phyloP scores from a whole-genome alignment of 23 tunicate species.

The Clavelina lepadiformis region DNA sequence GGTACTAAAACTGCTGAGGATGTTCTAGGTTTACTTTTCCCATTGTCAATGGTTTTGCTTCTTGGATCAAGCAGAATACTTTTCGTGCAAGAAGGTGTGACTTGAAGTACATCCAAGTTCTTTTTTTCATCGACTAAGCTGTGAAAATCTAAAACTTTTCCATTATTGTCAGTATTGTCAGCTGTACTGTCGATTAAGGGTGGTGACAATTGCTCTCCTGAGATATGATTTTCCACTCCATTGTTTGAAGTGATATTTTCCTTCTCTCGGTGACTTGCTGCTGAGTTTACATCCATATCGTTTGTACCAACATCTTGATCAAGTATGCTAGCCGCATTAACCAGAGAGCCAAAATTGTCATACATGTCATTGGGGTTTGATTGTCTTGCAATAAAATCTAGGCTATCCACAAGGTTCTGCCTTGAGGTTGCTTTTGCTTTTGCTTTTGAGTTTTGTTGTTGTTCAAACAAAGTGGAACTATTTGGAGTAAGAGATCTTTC shows the following conservation, averaged over 20 bases:
- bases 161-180: neutral
- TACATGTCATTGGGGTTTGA: neutral
- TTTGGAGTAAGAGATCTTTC: too few relatives aligned
- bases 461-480: too few relatives aligned
- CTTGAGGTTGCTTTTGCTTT: too few relatives aligned
- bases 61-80: neutral
- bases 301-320: neutral
- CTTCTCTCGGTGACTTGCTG: neutral
- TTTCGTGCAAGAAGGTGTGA: neutral
- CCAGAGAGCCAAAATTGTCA: neutral
- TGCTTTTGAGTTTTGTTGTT: too few relatives aligned
- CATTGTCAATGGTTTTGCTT: neutral
- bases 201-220: conserved; percentile 25
- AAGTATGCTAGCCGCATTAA: neutral
- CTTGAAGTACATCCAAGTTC: neutral
- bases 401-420: too few relatives aligned
- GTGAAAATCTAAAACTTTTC: conserved; percentile 27
- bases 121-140: conserved; percentile 3
- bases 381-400: too few relatives aligned
- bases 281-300: neutral
- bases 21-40: conserved; percentile 4
- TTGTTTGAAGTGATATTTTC: neutral
- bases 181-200: conserved; percentile 17
- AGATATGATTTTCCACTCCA: neutral
- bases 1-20: conserved; percentile 16